Percentiles rank a stretch among this genome's conserved stretches.
phyloP scores from a whole-genome alignment of 2,797 vertebrate genomes.

The Trachops cirrhosus region DNA sequence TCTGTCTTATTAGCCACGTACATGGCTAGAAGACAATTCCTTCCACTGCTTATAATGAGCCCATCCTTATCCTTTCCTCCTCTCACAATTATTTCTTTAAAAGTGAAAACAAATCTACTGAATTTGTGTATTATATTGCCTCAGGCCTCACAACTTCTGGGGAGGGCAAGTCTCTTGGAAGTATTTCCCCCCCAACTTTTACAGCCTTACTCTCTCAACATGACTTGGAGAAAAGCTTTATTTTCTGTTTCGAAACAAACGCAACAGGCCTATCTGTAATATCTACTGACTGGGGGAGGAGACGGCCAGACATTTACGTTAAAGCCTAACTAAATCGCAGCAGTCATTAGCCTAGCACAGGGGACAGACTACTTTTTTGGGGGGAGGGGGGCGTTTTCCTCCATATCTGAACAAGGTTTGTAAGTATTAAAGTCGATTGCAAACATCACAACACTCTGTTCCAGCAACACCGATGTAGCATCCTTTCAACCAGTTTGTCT shows the following conservation, averaged over 20 bases:
- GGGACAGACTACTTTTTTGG: neutral
- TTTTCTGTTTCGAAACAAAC: neutral
- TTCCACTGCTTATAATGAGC: neutral
- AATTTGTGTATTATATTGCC: neutral
- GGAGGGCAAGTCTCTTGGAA: neutral
- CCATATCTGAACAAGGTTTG: neutral
- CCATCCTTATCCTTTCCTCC: neutral
- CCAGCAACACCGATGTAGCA: neutral
- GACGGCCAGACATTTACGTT: neutral
- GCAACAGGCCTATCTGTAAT: neutral
- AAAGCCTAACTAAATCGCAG: constrained; percentile 10
- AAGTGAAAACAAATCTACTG: neutral
- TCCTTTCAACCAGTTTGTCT: neutral
- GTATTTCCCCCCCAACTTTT: neutral
- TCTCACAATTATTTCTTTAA: neutral
- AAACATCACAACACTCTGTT: neutral
- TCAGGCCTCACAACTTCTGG: neutral
- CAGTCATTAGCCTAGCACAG: neutral
- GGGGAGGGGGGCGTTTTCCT: neutral
- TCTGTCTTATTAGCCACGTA: neutral
- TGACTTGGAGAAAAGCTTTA: neutral
- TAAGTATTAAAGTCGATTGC: neutral
- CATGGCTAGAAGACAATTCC: neutral
- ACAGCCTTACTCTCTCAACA: neutral
- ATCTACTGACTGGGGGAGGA: neutral